Conservation (phyloP, 2,797 vertebrate genomes). For the Danio tinwini region DNA sequence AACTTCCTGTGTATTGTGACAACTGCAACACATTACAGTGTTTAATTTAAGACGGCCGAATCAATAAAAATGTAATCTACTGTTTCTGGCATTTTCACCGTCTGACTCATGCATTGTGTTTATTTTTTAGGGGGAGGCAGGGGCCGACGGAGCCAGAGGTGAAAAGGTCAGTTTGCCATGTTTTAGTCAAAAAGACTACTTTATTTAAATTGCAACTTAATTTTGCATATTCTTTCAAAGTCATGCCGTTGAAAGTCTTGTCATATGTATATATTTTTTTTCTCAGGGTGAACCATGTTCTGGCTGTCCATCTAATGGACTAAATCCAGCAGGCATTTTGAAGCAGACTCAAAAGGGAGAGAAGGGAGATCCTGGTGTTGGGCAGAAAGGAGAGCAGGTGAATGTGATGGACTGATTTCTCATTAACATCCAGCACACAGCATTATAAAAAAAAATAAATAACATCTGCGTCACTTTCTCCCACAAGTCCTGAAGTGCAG, state of each 20-base stretch:
- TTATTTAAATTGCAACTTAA: neutral
- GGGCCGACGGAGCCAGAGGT: constrained; percentile 60
- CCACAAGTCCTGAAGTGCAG: neutral
- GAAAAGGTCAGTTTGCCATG: constrained; percentile 62
- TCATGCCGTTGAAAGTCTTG: no score
- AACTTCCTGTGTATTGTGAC: constrained; percentile 35
- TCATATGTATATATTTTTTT: neutral
- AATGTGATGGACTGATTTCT: neutral
- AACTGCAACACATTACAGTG: neutral
- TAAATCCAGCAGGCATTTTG: constrained; percentile 57
- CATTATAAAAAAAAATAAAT: constrained; percentile 22
- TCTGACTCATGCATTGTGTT: constrained; percentile 7
- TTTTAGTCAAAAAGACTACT: constrained; percentile 4
- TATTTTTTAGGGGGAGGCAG: constrained; percentile 62
- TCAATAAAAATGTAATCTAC: constrained; percentile 26
- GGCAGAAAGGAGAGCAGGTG: constrained; percentile 80
- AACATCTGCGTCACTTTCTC: neutral
- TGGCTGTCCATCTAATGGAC: constrained; percentile 73
- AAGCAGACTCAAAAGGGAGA: constrained; percentile 66
- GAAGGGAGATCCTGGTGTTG: constrained; percentile 61
- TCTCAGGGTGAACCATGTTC: constrained; percentile 87
- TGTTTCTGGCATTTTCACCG: constrained; percentile 7
- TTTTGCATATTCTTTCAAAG: neutral
- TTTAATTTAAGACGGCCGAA: constrained; percentile 28
- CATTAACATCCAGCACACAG: neutral